Base-by-base conservation (phyloP, 2,888 invertebrate genomes). In the Notodonta ziczac region DNA sequence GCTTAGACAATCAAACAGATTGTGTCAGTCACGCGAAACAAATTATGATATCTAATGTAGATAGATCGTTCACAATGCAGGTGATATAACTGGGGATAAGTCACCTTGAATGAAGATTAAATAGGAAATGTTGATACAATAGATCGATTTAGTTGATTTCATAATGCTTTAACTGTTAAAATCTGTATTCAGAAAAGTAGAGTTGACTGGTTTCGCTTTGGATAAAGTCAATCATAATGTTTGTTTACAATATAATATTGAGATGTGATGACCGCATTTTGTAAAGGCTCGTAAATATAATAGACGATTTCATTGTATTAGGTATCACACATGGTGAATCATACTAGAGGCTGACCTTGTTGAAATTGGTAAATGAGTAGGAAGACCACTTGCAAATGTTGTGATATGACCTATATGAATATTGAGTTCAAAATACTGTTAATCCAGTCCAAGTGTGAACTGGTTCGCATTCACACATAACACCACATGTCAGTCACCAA, bases 11-110 rank as follows among this genome's bases (percentile, higher is more conserved):
- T 73, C 71, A 69, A 73, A 62, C 13, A 67, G 67, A 73, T 75
- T 66, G 66, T 75, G 66, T 75, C 69, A 70, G 75, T 72, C 80
- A 76, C 72, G 81, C 78, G 69, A 77, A 73, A 67, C 66, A 64
- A 76, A 77, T 76, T 71, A 75, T 67, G 66, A 63, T 65, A 71
- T 70, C 65, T 59, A 39, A 53, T 66, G 68, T 66, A 67, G 56
- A 56, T 59, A 62, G 63, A 60, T 67, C 63, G 67, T 70, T 76
- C 7, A 40, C n/a, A 63, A 55, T 58, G 56, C 44, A 56, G 44
- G 56, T 56, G 44, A 56, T 42, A 56, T 56, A 24, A 56, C 42
- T 44, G 24, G 56, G 39, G 56, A 16, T 50, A 56, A 42, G 55
- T 58, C 40, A 50, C 50, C 46, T 56, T 51, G 61, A 54, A 44